These are phyloP conservation scores for human DNA, from an alignment of 2,113 vertebrate genomes.

Conservation along the genomic window DNA sequence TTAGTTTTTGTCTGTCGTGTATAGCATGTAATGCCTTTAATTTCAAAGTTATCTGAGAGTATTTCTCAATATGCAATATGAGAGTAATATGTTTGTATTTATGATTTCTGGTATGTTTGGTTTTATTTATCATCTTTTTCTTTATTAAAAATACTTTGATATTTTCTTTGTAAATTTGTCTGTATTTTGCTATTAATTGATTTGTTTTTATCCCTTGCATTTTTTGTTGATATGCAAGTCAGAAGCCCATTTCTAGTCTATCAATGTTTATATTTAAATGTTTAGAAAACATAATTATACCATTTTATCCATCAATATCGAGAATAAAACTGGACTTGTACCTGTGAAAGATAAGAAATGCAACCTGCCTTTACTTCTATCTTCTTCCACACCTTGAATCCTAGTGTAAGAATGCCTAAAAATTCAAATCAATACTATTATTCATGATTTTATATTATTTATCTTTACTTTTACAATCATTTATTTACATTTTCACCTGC, in stretches of 20 bases:
- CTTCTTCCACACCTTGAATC: not conserved
- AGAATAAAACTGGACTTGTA: not conserved
- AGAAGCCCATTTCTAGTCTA: not conserved
- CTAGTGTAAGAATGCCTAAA: not conserved
- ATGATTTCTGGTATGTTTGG: too few relatives aligned
- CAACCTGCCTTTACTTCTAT: not conserved
- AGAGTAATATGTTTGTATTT: not conserved
- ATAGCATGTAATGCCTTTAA: not conserved
- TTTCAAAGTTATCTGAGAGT: not conserved
- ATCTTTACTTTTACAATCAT: not conserved
- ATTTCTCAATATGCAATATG: not conserved
- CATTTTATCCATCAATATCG: not conserved
- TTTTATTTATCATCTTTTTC: too few relatives aligned
- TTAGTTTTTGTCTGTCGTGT: not conserved
- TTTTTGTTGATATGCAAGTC: not conserved
- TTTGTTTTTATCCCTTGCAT: not conserved
- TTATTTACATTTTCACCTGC: not conserved
- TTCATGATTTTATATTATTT: not conserved
- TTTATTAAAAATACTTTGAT: too few relatives aligned
- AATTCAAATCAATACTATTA: not conserved
- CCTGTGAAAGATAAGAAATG: not conserved
- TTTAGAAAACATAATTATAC: not conserved
- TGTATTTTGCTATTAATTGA: not conserved
- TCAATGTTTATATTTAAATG: not conserved
- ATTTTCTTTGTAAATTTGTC: too few relatives aligned